A percentile compares a stretch with the other conserved stretches of the same genome.
phyloP scores from a whole-genome alignment of 37 sponge, comb jelly and placozoan genomes.

The Bolinopsis microptera region DNA sequence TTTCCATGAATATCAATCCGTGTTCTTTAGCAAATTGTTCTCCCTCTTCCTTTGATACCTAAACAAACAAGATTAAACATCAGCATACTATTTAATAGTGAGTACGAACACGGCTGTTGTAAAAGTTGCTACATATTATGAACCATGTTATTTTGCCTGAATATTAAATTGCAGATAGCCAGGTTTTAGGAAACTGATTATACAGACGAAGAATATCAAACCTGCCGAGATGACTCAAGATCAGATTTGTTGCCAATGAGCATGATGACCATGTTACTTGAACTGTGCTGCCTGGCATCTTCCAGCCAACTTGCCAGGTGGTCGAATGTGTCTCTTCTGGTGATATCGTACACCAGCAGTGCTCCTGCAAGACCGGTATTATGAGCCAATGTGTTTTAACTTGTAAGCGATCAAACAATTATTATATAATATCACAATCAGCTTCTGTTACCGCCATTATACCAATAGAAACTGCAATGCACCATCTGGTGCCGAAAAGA shows the following conservation, averaged over 20 bases:
- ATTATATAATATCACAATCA: no score
- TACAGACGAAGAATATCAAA: no score
- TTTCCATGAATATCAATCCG: conserved; percentile 99
- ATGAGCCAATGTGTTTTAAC: no score
- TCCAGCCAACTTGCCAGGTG: conserved; percentile 99
- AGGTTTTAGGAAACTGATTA: no score
- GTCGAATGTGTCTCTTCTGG: conserved; percentile 96
- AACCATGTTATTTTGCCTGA: no score
- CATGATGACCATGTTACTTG: conserved; percentile 99
- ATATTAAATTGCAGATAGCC: no score
- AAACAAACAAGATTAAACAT: neutral
- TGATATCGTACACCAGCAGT: conserved; percentile 97
- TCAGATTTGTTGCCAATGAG: conserved; percentile 94
- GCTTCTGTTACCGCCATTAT: no score
- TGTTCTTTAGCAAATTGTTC: conserved; percentile 96
- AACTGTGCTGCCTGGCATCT: conserved; percentile 95
- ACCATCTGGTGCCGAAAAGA: no score
- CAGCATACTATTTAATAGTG: conserved; percentile 85
- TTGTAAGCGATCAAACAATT: no score
- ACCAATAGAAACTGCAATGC: no score
- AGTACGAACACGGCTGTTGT: conserved; percentile 99
- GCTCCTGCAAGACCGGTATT: conserved; percentile 72
- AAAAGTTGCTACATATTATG: no score
- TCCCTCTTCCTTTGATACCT: conserved; percentile 75
- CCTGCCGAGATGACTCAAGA: conserved; percentile 64